Conservation (phyloP, 2,888 invertebrate genomes). For the Apamea anceps region DNA sequence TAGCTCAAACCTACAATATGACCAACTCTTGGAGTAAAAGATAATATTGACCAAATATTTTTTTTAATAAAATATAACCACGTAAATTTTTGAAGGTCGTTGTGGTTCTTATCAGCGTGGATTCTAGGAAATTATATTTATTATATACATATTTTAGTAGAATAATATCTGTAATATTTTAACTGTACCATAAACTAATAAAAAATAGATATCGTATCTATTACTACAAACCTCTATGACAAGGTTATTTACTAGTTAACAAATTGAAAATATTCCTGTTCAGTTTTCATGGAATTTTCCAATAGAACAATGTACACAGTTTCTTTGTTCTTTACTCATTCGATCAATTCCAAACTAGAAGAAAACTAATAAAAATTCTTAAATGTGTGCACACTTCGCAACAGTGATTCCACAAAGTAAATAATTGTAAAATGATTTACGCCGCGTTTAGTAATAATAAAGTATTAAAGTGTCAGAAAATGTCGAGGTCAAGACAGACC, state of each 20-base stretch:
- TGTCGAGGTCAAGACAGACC: too few species aligned
- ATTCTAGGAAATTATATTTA: conserved; percentile 3
- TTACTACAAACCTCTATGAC: too few species aligned
- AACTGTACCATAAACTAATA: too few species aligned
- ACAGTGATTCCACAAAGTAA: background rate
- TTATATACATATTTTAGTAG: background rate
- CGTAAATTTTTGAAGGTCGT: background rate
- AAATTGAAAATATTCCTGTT: background rate
- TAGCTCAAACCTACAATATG: background rate
- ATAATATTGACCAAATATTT: background rate
- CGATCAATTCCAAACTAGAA: background rate
- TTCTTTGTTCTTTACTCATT: too few species aligned
- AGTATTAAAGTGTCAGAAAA: too few species aligned
- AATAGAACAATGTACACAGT: background rate
- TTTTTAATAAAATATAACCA: background rate
- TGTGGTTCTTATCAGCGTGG: background rate
- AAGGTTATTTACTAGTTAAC: background rate
- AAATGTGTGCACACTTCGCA: background rate
- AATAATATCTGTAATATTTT: conserved; percentile 1
- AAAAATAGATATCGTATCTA: too few species aligned
- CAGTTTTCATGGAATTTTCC: background rate
- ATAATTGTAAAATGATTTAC: too few species aligned
- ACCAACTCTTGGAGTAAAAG: background rate
- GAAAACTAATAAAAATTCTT: background rate
- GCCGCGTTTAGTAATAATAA: too few species aligned